Percentiles rank a stretch among this genome's conserved stretches.
These are phyloP conservation scores for Micoletzkya japonica DNA, from an alignment of 2,888 invertebrate species.

Conservation along the genomic window DNA sequence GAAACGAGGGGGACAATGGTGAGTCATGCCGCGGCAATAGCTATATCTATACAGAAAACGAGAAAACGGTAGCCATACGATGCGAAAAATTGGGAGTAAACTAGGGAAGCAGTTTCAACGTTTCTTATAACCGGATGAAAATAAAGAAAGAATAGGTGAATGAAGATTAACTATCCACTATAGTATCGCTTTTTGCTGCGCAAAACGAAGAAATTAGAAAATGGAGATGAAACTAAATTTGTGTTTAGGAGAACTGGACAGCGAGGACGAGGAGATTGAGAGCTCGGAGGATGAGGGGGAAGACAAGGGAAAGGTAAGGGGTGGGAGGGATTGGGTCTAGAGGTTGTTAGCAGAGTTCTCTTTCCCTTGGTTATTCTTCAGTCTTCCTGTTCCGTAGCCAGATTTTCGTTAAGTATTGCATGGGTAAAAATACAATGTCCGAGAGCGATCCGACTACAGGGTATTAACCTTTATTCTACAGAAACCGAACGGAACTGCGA, in stretches of 20 bases:
- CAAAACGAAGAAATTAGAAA: too few relatives aligned
- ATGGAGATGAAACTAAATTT: too few relatives aligned
- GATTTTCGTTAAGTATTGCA: not conserved
- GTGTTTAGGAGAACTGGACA: constrained; percentile 24
- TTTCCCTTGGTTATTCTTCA: too few relatives aligned
- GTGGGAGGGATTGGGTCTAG: constrained; percentile 1
- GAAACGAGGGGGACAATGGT: not conserved
- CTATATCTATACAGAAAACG: not conserved
- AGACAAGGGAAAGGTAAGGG: constrained; percentile 27
- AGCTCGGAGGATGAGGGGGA: constrained; percentile 52
- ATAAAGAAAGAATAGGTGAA: not conserved
- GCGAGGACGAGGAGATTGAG: constrained; percentile 55
- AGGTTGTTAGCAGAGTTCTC: too few relatives aligned
- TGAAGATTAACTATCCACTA: not conserved
- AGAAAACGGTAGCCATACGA: not conserved
- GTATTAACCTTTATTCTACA: not conserved
- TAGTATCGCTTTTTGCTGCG: not conserved
- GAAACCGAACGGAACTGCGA: constrained; percentile 6
- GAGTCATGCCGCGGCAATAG: not conserved
- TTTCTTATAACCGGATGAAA: not conserved
- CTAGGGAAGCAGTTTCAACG: too few relatives aligned
- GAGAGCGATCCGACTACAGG: not conserved
- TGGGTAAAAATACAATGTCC: not conserved
- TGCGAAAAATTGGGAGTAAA: not conserved
- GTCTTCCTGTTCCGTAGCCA: too few relatives aligned